A percentile compares a stretch with the other conserved stretches of the same genome.
These are phyloP conservation scores for Ophioderma brevispina DNA, from an alignment of 35 echinoderm and acorn worm species.

Conservation along the genomic window DNA sequence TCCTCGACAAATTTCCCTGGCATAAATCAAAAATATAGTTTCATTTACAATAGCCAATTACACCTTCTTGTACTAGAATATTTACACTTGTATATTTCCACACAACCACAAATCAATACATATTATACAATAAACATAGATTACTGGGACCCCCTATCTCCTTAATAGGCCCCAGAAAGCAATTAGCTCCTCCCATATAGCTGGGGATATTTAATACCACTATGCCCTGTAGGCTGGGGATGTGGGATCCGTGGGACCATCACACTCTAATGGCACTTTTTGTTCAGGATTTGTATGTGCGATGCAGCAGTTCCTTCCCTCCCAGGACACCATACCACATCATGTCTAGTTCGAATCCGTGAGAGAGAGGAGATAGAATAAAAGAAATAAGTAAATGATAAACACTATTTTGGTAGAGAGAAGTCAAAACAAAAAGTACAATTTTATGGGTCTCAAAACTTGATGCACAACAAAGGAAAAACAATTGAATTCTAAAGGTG, in stretches of 20 bases:
- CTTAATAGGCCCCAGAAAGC: conserved; percentile 94
- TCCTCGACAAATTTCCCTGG: too few species aligned
- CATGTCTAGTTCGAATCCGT: conserved; percentile 88
- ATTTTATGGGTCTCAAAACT: too few species aligned
- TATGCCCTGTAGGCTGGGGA: conserved; percentile 94
- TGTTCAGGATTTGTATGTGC: conserved; percentile 89
- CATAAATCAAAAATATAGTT: too few species aligned
- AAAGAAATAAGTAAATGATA: too few species aligned
- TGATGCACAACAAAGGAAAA: too few species aligned
- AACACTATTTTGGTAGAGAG: too few species aligned
- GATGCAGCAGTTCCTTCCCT: conserved; percentile 88
- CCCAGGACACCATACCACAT: conserved; percentile 98
- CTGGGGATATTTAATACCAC: conserved; percentile 97
- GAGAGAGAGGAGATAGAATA: too few species aligned
- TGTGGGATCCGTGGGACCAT: conserved; percentile 88
- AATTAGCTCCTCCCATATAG: conserved; percentile 95
- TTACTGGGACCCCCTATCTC: conserved; percentile 73
- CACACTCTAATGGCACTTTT: conserved; percentile 95
- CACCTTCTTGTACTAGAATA: neutral
- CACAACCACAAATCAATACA: too few species aligned
- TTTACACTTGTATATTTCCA: too few species aligned
- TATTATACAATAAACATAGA: too few species aligned
- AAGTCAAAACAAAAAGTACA: too few species aligned
- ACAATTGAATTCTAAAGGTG: too few species aligned
- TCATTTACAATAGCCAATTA: neutral